Base-by-base conservation (phyloP, 2,888 invertebrate species). In the Odontomyia ornata region DNA sequence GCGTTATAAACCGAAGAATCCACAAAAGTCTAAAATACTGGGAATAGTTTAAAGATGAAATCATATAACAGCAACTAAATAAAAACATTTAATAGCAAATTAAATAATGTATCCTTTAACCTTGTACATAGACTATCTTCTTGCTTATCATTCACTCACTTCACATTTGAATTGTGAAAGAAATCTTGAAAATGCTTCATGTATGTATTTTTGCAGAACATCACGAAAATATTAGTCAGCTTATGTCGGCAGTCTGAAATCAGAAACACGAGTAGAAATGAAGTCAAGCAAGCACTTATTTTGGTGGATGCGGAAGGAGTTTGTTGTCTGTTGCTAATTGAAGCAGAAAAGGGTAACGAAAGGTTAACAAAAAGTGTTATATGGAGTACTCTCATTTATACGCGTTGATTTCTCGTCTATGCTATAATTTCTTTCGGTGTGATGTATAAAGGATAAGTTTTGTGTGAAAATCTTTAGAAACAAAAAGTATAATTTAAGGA, bases 181-280 rank as follows among this genome's bases (percentile, higher is more conserved):
- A 21, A 73, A 43, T 69, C 56, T 73, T 36, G 69, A 75, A 75
- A 78, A 47, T 46, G 47, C 65, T 78, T 21, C 75, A 77, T 62
- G 62, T 78, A 76, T 78, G 56, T 89, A 88, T 89, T 87, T 88
- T 88, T 91, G 91, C 82, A 93, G 93, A n/a, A 89, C 93, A 94
- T 88, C 91, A 94, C 82, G 94, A 95, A 84, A 90, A 83, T 95
- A 95, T 36, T 36, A 89, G 93, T 95, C 84, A 91, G 95, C n/a
- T n/a, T 84, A 94, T 93, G 81, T 88, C 95, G 82, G 95, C 95
- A 52, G 15, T 52, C 52, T 52, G 88, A 94, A 95, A 88, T 95
- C 95, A 80, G 93, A 52, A n/a, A 25, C 25, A 25, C 23, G 60
- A 1, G 2, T n/a, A 18, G 56, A 56, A 18, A 67, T 67, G 65